Evolutionary conservation across 2,888 invertebrate species (phyloP).

Genomic region (Bedellia somnulentella): DNA sequence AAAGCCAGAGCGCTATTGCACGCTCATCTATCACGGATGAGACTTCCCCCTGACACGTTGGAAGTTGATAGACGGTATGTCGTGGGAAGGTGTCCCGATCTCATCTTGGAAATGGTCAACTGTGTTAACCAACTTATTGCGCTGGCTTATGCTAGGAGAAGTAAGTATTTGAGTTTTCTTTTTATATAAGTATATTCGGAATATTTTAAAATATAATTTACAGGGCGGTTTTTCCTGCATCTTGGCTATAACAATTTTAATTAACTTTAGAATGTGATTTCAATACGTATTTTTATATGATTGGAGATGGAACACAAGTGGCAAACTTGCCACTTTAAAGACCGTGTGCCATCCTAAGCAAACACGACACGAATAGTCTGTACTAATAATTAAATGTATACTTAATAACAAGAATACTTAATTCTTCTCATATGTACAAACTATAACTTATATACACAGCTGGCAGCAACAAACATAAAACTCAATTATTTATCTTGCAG

Average conservation of each 20-base stretch:
- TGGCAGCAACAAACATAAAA: no score
- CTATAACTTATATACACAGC: no score
- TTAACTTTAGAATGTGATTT: no score
- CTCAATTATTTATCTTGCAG: no score
- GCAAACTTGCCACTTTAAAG: no score
- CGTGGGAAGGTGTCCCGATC: conserved; percentile 88
- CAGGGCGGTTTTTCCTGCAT: not conserved
- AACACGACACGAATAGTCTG: no score
- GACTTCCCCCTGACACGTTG: conserved; percentile 73
- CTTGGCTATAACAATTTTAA: not conserved
- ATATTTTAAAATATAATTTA: not conserved
- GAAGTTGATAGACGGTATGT: conserved; percentile 84
- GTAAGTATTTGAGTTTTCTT: conserved; percentile 49
- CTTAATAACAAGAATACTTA: no score
- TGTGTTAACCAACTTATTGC: conserved; percentile 93
- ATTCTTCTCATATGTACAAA: no score
- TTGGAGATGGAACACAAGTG: no score
- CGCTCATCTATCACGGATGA: conserved; percentile 89
- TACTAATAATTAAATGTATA: no score
- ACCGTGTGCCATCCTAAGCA: no score
- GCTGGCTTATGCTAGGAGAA: conserved; percentile 85
- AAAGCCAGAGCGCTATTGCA: conserved; percentile 93
- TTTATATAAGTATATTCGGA: not conserved
- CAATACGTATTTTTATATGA: no score
- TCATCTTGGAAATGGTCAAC: conserved; percentile 96